phyloP scores from a whole-genome alignment of 2,888 invertebrate genomes.

The Agriopis aurantiaria region DNA sequence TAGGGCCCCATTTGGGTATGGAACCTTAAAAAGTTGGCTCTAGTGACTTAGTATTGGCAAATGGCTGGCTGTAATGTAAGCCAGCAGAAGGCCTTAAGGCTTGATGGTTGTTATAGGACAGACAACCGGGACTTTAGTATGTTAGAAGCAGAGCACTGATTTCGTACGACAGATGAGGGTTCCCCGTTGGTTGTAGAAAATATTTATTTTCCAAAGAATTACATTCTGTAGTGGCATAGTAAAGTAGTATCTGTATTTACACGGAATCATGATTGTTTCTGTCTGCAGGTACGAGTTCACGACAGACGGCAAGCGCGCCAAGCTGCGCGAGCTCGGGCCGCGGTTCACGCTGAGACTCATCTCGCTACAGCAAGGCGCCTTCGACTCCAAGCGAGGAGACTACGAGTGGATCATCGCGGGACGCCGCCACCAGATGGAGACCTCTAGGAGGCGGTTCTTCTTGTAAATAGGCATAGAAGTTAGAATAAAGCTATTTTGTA shows the following conservation, averaged over 20 bases:
- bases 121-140: too few species aligned
- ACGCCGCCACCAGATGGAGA: slow-evolving; percentile 97
- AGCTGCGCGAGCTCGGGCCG: slow-evolving; percentile 97
- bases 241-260: too few species aligned
- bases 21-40: too few species aligned
- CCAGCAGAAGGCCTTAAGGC: too few species aligned
- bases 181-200: too few species aligned
- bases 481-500: slow-evolving; percentile 10
- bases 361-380: slow-evolving; percentile 98
- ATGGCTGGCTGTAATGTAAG: too few species aligned
- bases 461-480: slow-evolving; percentile 83
- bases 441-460: slow-evolving; percentile 96
- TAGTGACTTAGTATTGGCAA: too few species aligned
- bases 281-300: slow-evolving; percentile 93
- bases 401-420: slow-evolving; percentile 98
- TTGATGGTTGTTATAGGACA: too few species aligned
- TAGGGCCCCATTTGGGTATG: too few species aligned
- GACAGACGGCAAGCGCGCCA: slow-evolving; percentile 90
- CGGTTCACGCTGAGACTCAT: slow-evolving; percentile 97
- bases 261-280: not conserved
- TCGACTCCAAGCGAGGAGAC: slow-evolving; percentile 98
- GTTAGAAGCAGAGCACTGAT: too few species aligned
- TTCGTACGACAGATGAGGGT: too few species aligned
- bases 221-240: not conserved
- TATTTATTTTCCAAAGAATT: not conserved